Conservation (phyloP, 2,888 invertebrate genomes). For the Nudaria mundana region DNA sequence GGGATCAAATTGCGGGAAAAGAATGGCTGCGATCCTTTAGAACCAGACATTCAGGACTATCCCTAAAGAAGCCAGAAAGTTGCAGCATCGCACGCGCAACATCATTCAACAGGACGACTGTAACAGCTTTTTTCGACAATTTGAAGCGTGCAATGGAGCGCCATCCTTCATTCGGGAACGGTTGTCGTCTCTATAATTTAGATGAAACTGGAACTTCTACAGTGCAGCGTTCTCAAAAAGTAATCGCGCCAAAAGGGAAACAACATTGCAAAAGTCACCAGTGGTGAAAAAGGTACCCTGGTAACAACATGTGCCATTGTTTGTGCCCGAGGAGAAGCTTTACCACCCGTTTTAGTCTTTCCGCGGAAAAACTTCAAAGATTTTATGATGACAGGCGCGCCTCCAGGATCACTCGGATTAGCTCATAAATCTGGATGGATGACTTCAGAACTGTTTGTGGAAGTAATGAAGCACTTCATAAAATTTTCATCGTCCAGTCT, state of each 20-base stretch:
- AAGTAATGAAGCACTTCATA: constrained; percentile 19
- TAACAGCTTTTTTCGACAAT: constrained; percentile 1
- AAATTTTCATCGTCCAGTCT: constrained; percentile 11
- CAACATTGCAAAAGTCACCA: constrained; percentile 17
- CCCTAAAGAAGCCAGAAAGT: background rate
- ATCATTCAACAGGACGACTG: background rate
- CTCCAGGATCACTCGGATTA: background rate
- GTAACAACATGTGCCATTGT: background rate
- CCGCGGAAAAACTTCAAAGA: constrained; percentile 1
- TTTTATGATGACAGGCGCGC: background rate
- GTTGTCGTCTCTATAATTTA: constrained; percentile 1
- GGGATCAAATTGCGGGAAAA: background rate
- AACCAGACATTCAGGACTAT: background rate
- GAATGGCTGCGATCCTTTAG: background rate
- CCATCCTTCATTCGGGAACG: background rate
- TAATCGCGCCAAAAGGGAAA: background rate
- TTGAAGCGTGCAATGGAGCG: background rate
- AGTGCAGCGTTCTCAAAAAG: constrained; percentile 2
- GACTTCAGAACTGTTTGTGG: background rate
- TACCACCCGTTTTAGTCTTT: background rate
- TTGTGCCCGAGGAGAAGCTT: background rate
- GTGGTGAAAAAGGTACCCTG: background rate
- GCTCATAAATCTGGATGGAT: constrained; percentile 1
- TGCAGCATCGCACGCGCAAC: background rate
- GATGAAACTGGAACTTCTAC: constrained; percentile 4